These are phyloP conservation scores for Charanyca ferruginea DNA, from an alignment of 2,888 invertebrate genomes.

Conservation along the genomic window DNA sequence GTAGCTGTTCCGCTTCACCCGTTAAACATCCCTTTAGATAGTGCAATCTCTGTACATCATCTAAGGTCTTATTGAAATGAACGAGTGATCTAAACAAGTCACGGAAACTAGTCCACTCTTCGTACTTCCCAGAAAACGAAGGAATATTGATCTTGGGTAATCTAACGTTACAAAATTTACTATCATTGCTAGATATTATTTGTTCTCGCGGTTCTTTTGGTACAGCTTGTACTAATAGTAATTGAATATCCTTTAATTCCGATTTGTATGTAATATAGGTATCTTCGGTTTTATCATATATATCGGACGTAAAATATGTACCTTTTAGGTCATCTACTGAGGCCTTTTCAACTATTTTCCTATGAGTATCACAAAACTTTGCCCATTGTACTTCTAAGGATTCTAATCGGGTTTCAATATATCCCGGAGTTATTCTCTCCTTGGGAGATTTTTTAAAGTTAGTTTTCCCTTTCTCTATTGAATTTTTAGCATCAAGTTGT, in stretches of 20 bases:
- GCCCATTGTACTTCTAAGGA: neutral
- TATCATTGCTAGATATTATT: no score
- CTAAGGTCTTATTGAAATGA: slow-evolving; percentile 5
- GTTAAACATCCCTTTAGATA: slow-evolving; percentile 10
- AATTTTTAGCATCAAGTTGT: neutral
- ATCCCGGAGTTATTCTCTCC: neutral
- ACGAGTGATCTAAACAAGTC: slow-evolving; percentile 6
- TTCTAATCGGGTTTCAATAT: neutral
- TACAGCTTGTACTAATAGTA: no score
- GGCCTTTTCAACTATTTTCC: neutral
- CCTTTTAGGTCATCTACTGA: neutral
- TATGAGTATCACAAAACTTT: neutral
- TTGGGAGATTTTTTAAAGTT: neutral
- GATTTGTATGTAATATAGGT: neutral
- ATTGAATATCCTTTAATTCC: neutral
- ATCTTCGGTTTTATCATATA: neutral
- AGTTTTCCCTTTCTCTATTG: neutral
- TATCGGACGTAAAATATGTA: neutral
- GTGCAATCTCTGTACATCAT: slow-evolving; percentile 9
- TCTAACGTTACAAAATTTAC: no score
- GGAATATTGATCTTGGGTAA: slow-evolving; percentile 9
- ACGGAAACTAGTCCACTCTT: slow-evolving; percentile 13
- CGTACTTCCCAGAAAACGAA: slow-evolving; percentile 7
- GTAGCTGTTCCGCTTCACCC: slow-evolving; percentile 7
- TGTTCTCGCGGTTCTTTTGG: no score